Evolutionary conservation across 2,888 invertebrate genomes (phyloP).

Genomic region (Odontothrips loti): DNA sequence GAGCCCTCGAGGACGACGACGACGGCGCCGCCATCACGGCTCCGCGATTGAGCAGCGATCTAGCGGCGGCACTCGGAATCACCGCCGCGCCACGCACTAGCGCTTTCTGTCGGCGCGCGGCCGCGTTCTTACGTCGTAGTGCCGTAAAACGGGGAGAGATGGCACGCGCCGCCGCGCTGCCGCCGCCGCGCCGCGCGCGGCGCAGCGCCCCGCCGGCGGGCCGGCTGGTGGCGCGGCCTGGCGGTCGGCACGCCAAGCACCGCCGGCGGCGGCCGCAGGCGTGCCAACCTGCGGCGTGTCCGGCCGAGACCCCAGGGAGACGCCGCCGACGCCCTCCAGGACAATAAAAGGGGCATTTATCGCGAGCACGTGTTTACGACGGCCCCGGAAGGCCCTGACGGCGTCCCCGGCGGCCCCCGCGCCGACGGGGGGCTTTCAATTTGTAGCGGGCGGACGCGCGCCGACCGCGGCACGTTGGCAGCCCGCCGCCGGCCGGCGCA

Average conservation of each 20-base stretch:
- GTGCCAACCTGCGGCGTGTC: background rate
- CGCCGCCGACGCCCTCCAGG: slow-evolving; percentile 19
- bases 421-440: slow-evolving; percentile 17
- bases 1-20: background rate
- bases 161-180: slow-evolving; percentile 22
- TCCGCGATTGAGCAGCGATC: background rate
- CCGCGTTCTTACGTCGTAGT: slow-evolving; percentile 11
- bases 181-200: slow-evolving; percentile 29
- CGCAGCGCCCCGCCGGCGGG: slow-evolving; percentile 43
- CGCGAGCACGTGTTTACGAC: slow-evolving; percentile 11
- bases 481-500: background rate
- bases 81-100: background rate
- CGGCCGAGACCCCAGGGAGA: background rate
- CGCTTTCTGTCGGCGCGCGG: background rate
- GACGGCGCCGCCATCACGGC: background rate
- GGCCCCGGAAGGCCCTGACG: background rate
- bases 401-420: background rate
- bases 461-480: background rate
- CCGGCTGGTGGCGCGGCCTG: slow-evolving; percentile 27
- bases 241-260: background rate
- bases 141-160: background rate
- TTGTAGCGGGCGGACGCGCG: background rate
- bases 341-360: slow-evolving; percentile 19
- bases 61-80: background rate
- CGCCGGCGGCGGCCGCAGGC: background rate